phyloP scores from a whole-genome alignment of 2,113 vertebrate species.

The Poeciliopsis retropinna region DNA sequence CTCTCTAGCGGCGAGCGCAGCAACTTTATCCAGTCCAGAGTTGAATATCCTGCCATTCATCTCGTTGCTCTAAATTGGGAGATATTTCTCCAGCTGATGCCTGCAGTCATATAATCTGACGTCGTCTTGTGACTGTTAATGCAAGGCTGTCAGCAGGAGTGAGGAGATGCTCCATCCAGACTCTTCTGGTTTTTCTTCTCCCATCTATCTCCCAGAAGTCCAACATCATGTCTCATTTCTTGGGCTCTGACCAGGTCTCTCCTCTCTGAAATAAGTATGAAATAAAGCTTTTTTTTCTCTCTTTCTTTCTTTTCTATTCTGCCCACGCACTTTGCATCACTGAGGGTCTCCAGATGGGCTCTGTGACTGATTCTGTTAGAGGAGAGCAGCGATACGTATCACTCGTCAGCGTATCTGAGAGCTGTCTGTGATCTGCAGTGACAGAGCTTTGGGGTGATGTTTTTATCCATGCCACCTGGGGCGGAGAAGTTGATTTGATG shows the following conservation, averaged over 20 bases:
- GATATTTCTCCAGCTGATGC: not conserved
- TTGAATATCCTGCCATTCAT: not conserved
- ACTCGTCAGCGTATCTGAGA: conserved; percentile 51
- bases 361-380: conserved; percentile 50
- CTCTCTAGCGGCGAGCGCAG: conserved; percentile 74
- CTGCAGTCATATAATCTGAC: conserved; percentile 9
- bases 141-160: conserved; percentile 12
- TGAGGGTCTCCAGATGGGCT: conserved; percentile 72
- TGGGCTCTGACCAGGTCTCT: conserved; percentile 26
- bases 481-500: conserved; percentile 17
- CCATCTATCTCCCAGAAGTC: conserved; percentile 43
- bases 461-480: conserved; percentile 65
- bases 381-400: conserved; percentile 44
- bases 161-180: conserved; percentile 11
- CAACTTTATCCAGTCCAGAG: not conserved
- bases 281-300: conserved; percentile 36
- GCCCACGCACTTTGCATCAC: conserved; percentile 54
- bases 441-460: conserved; percentile 54
- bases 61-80: not conserved
- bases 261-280: conserved; percentile 54
- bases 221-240: conserved; percentile 47
- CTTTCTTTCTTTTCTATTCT: conserved; percentile 25
- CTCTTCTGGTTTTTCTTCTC: conserved; percentile 25
- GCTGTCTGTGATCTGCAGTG: conserved; percentile 54
- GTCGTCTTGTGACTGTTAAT: not conserved